Evolutionary conservation across 2,113 vertebrate genomes (phyloP).

Genomic region (Acrocephalus kingi): DNA sequence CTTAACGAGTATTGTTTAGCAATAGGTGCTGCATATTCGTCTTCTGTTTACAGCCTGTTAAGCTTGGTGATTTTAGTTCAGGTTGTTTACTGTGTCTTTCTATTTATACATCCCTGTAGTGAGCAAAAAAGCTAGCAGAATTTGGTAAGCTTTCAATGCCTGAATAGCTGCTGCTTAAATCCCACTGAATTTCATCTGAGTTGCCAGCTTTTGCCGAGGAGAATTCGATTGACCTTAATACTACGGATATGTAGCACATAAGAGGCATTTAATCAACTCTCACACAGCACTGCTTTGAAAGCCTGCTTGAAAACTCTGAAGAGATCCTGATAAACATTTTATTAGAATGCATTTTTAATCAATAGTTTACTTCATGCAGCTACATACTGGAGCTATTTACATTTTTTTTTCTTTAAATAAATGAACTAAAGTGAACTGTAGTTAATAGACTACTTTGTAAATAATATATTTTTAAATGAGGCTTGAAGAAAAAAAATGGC

Average conservation of each 20-base stretch:
- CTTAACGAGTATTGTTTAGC: not conserved
- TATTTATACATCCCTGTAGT: not conserved
- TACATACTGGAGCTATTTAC: not conserved
- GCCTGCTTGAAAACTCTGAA: not conserved
- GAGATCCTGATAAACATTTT: conserved; percentile 6
- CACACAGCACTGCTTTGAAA: not conserved
- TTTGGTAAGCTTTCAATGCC: not conserved
- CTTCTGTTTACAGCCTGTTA: not conserved
- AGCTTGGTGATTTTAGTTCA: not conserved
- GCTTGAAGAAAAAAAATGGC: not conserved
- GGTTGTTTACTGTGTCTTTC: not conserved
- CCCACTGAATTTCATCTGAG: not conserved
- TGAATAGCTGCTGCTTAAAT: not conserved
- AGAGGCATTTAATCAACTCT: conserved; percentile 19
- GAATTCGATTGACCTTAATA: conserved; percentile 37
- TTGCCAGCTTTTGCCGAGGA: conserved; percentile 31
- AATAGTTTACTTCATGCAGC: not conserved
- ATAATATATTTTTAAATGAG: not conserved
- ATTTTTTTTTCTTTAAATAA: not conserved
- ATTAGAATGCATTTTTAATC: not conserved
- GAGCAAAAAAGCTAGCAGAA: not conserved
- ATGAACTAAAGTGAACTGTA: not conserved
- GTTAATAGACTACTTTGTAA: not conserved
- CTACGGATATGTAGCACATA: not conserved
- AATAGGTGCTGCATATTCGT: not conserved